Evolutionary conservation across 35 echinoderm and acorn worm species (phyloP), one percentile per base, ranked within the genome.

Genomic region (Acanthaster planci): DNA sequence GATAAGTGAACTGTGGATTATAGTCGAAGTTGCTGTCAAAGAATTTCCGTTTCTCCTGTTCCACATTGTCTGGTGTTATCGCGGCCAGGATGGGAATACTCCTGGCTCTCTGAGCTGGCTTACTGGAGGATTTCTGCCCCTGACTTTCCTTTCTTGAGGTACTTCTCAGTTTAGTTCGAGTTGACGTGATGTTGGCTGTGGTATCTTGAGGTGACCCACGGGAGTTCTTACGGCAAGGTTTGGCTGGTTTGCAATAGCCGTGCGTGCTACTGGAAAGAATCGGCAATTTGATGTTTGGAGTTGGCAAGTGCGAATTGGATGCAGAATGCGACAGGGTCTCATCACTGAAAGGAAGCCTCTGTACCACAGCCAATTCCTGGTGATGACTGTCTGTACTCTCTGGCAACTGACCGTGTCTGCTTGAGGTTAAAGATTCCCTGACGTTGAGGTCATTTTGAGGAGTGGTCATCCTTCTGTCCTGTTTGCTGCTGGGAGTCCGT

Each of bases 51-150:
- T 90, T 94, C 58, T 94, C 92, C 14, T 68, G 79, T 42, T 75
- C 80, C 30, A 94, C 90, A 89, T 94, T 94, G 64, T 60, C 81
- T 2, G 92, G 92, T 68, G 77, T 90, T 27, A 94, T 94, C 37
- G 92, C 92, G 35, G 85, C 84, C 12, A 94, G 60, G 52, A 94
- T 86, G 31, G 88, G 84, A 1, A 87, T 79, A 31, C 80, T 84
- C 44, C 79, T 93, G 50, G 81, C 38, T 59, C 85, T 93, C 81
- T 83, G 84, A 0, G 64, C 7, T 10, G 64, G 64, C 50, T 83
- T 82, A 72, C 64, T 34, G 0, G 64, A 72, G 19, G 9, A 26
- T 14, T 72, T 72, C 42, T 47, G 42, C 10, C 64, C 64, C 64
- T 72, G 64, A 26, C 30, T 10, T 72, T 4, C 64, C 2, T 16